phyloP scores from a whole-genome alignment of 2,797 vertebrate genomes.

The Peromyscus nudipes region DNA sequence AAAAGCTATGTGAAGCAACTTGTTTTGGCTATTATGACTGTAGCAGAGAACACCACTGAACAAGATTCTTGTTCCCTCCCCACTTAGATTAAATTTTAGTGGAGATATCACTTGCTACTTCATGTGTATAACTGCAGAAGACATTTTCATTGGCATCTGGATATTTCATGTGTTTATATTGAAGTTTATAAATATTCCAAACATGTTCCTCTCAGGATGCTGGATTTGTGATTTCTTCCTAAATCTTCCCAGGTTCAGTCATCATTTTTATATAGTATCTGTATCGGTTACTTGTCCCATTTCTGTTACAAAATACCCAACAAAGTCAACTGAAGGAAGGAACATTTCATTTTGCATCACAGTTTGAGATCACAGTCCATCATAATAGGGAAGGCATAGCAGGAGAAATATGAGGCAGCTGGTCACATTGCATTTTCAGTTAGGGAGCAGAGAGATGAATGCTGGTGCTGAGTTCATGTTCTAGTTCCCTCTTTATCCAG shows the following conservation, averaged over 20 bases:
- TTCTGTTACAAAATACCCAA: not conserved
- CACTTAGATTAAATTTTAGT: not conserved
- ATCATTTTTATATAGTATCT: not conserved
- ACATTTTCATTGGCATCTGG: not conserved
- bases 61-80: not conserved
- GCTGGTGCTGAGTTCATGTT: not conserved
- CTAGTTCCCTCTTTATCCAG: not conserved
- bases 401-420: not conserved
- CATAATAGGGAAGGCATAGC: not conserved
- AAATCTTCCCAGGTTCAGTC: not conserved
- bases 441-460: not conserved
- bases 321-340: not conserved
- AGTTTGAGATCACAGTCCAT: not conserved
- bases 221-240: not conserved
- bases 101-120: not conserved
- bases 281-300: not conserved
- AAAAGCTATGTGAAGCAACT: not conserved
- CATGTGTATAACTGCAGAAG: not conserved
- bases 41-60: not conserved
- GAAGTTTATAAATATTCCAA: not conserved
- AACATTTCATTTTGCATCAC: not conserved
- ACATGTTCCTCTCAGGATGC: not conserved
- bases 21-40: not conserved
- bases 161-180: not conserved
- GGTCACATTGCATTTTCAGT: not conserved